Evolutionary conservation across 2,797 vertebrate genomes (phyloP), one percentile per base, ranked within the genome.

Genomic region (Cacajao melanocephalus): DNA sequence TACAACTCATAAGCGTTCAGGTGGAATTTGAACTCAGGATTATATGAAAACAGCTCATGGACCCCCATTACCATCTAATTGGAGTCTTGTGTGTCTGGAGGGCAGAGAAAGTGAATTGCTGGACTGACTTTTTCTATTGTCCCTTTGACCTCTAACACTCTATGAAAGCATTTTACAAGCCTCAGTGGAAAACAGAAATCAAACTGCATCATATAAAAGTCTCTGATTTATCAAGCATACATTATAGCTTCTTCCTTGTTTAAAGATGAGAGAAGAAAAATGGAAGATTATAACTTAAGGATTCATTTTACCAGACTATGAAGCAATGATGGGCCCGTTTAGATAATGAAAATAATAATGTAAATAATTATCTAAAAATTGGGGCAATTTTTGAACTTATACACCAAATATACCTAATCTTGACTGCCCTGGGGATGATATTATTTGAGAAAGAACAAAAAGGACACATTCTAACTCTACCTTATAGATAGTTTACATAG

Each of bases 101-200:
- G n/a, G 39, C 15, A 70, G 41, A 75, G 58, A 39, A 46, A 61
- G 7, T 17, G 44, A 94, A 36, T 8, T 36, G n/a, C 76, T 72
- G 30, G 36, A 48, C 9, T 3, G n/a, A 70, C 28, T 89, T 28
- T 44, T 76, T 90, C 83, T 72, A n/a, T 5, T 84, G 33, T 93
- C 52, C 70, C 75, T 93, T 81, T 41, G 70, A 91, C 83, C 46
- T 67, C 80, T n/a, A 94, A 73, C 50, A 90, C 64, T 11, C 55
- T 52, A 28, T 82, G 61, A 91, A 95, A 96, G 84, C 46, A 79
- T 95, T 97, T 96, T 95, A 94, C 46, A 96, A 88, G 73, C 73
- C 52, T 19, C 14, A 9, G n/a, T 57, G 19, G 46, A 39, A 39
- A 75, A 80, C 67, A 83, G 76, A 70, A 81, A 75, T 70, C 41